These are phyloP conservation scores for Bembecia ichneumoniformis DNA, from an alignment of 2,888 invertebrate species.

Conservation along the genomic window DNA sequence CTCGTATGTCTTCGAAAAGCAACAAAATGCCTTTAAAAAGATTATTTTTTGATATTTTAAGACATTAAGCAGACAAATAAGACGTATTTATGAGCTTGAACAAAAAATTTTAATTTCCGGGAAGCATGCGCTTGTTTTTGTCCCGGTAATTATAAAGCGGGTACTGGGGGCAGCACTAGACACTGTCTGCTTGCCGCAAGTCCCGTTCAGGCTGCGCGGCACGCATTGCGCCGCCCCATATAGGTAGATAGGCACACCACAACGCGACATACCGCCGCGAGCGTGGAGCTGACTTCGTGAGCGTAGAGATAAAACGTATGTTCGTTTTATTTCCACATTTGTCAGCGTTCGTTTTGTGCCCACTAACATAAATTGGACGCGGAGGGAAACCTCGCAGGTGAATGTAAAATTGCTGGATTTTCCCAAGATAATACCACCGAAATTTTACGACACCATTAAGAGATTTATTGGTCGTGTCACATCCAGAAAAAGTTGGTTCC, in stretches of 20 bases:
- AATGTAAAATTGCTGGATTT: slow-evolving; percentile 71
- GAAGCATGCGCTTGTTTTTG: no score
- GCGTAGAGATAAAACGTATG: slow-evolving; percentile 68
- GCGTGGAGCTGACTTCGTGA: slow-evolving; percentile 52
- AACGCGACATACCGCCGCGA: slow-evolving; percentile 20
- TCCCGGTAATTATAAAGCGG: slow-evolving; percentile 7
- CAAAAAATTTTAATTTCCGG: no score
- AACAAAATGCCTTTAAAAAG: no score
- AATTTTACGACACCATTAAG: slow-evolving; percentile 70
- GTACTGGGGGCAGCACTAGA: slow-evolving; percentile 7
- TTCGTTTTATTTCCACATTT: slow-evolving; percentile 72
- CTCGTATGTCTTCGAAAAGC: no score
- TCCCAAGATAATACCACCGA: slow-evolving; percentile 68
- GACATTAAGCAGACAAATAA: no score
- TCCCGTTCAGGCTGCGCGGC: slow-evolving; percentile 10
- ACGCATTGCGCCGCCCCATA: slow-evolving; percentile 12
- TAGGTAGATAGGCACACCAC: slow-evolving; percentile 9
- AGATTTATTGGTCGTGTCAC: slow-evolving; percentile 68
- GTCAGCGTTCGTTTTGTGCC: slow-evolving; percentile 72
- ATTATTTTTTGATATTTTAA: no score
- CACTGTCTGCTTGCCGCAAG: background rate
- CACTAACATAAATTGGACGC: slow-evolving; percentile 72
- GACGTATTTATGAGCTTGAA: no score
- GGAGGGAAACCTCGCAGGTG: slow-evolving; percentile 70
- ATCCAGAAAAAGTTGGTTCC: slow-evolving; percentile 54